Conservation (phyloP, 2,888 invertebrate species). For the Brassicogethes aeneus region DNA sequence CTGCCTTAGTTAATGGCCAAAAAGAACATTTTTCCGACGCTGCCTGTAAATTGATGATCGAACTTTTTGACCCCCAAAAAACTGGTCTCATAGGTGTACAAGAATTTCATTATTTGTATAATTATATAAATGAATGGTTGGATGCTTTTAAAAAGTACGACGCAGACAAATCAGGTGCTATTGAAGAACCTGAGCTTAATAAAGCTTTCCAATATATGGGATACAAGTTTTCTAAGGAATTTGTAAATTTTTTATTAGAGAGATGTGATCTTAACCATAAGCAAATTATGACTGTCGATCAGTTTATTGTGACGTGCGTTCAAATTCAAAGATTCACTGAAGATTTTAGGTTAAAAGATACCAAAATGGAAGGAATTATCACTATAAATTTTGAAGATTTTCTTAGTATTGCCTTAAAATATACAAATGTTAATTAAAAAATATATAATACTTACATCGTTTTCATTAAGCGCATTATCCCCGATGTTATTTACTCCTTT, state of each 20-base stretch:
- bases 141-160: constrained; percentile 78
- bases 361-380: constrained; percentile 71
- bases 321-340: constrained; percentile 84
- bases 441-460: constrained; percentile 41
- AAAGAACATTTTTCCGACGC: constrained; percentile 77
- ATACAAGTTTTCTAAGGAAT: constrained; percentile 71
- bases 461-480: constrained; percentile 51
- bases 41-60: constrained; percentile 81
- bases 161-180: constrained; percentile 73
- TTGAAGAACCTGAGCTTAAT: constrained; percentile 61
- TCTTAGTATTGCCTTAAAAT: constrained; percentile 65
- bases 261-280: constrained; percentile 57
- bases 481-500: constrained; percentile 50
- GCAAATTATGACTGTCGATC: constrained; percentile 68
- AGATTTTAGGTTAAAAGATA: constrained; percentile 73
- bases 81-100: constrained; percentile 74
- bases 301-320: constrained; percentile 81
- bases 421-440: not conserved
- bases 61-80: constrained; percentile 81
- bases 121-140: constrained; percentile 84
- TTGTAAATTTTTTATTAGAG: constrained; percentile 61
- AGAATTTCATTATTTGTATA: constrained; percentile 80
- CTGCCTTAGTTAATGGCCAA: constrained; percentile 77
- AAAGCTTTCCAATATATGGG: constrained; percentile 82
- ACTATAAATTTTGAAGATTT: constrained; percentile 88